phyloP scores from a whole-genome alignment of 1,140 invertebrate species.

The Hyphantria cunea region DNA sequence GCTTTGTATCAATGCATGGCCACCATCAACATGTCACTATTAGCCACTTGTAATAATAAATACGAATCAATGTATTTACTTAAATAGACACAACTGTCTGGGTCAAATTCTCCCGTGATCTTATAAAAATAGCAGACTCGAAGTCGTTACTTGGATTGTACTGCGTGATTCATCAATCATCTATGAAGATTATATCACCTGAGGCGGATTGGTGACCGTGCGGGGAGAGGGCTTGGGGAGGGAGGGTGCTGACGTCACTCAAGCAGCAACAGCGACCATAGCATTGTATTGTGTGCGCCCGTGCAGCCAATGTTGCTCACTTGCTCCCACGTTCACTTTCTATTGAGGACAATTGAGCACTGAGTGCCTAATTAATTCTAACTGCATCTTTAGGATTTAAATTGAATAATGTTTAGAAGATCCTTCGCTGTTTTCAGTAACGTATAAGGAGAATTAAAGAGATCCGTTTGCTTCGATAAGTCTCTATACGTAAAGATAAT shows the following conservation, averaged over 20 bases:
- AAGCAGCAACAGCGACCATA: constrained; percentile 4
- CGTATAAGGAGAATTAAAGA: too few relatives aligned
- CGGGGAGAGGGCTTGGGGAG: constrained; percentile 7
- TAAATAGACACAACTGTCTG: too few relatives aligned
- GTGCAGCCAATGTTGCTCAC: constrained; percentile 44
- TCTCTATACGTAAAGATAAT: too few relatives aligned
- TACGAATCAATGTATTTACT: background rate
- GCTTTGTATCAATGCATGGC: background rate
- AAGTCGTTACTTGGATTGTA: background rate
- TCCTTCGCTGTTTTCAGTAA: background rate
- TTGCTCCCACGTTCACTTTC: constrained; percentile 67
- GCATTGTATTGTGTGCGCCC: constrained; percentile 30
- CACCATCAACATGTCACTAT: constrained; percentile 5
- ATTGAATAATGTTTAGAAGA: background rate
- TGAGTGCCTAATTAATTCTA: constrained; percentile 40
- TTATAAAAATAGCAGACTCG: constrained; percentile 11
- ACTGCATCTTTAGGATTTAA: constrained; percentile 28
- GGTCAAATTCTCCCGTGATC: constrained; percentile 17
- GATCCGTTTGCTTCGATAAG: too few relatives aligned
- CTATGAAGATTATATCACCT: constrained; percentile 34
- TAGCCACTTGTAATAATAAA: background rate
- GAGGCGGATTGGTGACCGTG: constrained; percentile 10
- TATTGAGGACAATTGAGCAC: constrained; percentile 47
- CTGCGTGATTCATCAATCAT: constrained; percentile 31
- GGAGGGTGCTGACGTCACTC: constrained; percentile 44